Evolutionary conservation across 2,888 invertebrate genomes (phyloP).

Genomic region (Polyommatus icarus): DNA sequence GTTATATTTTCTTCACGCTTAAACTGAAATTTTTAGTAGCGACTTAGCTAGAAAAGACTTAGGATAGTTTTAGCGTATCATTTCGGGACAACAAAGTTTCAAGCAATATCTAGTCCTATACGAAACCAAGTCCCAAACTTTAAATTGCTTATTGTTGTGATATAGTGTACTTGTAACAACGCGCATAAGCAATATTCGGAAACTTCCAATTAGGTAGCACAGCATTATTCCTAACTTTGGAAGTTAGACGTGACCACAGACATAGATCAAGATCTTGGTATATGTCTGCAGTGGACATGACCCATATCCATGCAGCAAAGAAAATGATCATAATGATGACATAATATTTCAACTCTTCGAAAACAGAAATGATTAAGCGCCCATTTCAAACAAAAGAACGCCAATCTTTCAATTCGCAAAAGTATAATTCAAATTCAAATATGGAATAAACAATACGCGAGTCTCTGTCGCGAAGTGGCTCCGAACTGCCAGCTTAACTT

Average conservation of each 20-base stretch:
- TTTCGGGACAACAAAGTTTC: neutral
- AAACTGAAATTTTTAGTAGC: no score
- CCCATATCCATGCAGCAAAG: neutral
- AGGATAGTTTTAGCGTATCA: neutral
- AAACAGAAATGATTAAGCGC: neutral
- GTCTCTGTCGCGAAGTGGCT: neutral
- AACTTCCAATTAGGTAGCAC: neutral
- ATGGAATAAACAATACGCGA: neutral
- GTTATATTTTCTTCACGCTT: no score
- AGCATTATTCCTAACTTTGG: neutral
- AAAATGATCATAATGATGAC: neutral
- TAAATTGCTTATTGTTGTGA: neutral
- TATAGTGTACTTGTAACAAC: conserved; percentile 11
- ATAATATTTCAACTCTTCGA: neutral
- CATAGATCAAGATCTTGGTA: no score
- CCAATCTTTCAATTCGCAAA: neutral
- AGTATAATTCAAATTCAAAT: neutral
- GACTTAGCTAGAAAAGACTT: neutral
- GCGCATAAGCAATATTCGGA: neutral
- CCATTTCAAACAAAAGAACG: neutral
- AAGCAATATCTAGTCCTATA: neutral
- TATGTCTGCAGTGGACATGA: no score
- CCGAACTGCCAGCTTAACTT: neutral
- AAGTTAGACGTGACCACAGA: neutral
- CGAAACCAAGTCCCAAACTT: neutral